Percentiles rank a stretch among this genome's conserved stretches.
Conservation (phyloP, 2,797 vertebrate genomes). For the Enteromius argenteus region DNA sequence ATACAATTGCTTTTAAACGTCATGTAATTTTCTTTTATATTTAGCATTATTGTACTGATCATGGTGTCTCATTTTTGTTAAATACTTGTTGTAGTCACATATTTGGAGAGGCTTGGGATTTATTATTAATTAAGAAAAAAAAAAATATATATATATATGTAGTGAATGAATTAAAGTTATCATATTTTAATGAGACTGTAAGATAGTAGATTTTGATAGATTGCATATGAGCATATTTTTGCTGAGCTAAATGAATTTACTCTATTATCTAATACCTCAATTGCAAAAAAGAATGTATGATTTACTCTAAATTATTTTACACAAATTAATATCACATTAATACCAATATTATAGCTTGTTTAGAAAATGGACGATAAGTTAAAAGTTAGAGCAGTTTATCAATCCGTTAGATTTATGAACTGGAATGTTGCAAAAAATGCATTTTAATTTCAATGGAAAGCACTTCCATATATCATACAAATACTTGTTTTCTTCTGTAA, state of each 20-base stretch:
- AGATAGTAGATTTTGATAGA: not conserved
- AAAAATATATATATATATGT: slow-evolving; percentile 8
- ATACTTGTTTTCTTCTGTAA: slow-evolving; percentile 17
- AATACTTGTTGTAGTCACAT: not conserved
- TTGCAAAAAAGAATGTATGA: slow-evolving; percentile 35
- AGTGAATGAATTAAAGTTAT: slow-evolving; percentile 1
- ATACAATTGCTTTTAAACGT: slow-evolving; percentile 26
- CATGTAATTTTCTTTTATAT: not conserved
- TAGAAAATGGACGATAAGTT: not conserved
- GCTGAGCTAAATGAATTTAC: not conserved
- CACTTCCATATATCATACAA: slow-evolving; percentile 13
- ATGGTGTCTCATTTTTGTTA: slow-evolving; percentile 1
- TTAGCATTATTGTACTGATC: not conserved
- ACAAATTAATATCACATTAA: not conserved
- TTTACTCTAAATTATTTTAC: not conserved
- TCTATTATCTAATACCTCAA: slow-evolving; percentile 39
- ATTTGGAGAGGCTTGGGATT: not conserved
- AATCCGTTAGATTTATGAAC: not conserved
- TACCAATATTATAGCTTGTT: not conserved
- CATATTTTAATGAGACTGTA: not conserved
- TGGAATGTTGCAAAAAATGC: slow-evolving; percentile 39
- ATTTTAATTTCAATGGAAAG: not conserved
- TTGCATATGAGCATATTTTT: slow-evolving; percentile 27
- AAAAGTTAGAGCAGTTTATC: not conserved
- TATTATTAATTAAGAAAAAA: slow-evolving; percentile 24